Evolutionary conservation across 2,888 invertebrate genomes (phyloP).

Genomic region (Escarpia spicata): DNA sequence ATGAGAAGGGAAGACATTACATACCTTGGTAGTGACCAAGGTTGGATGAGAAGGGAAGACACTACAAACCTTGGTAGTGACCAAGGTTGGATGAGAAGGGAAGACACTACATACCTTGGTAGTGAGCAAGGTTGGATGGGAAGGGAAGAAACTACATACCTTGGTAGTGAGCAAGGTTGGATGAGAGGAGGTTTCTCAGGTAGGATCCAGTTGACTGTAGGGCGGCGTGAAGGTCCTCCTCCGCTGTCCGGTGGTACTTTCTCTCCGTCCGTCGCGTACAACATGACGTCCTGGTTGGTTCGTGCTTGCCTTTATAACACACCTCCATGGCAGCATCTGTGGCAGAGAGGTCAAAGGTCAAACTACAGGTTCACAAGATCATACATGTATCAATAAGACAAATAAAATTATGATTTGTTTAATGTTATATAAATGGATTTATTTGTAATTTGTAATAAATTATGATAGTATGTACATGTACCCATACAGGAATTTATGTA

Average conservation of each 20-base stretch:
- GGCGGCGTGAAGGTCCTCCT: neutral
- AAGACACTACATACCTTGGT: neutral
- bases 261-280: constrained; percentile 5
- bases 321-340: neutral
- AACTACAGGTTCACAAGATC: neutral
- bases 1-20: too few relatives aligned
- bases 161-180: neutral
- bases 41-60: too few relatives aligned
- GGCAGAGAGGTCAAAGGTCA: neutral
- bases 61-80: too few relatives aligned
- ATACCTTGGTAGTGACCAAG: too few relatives aligned
- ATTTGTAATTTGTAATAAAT: too few relatives aligned
- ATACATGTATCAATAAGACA: too few relatives aligned
- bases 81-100: too few relatives aligned
- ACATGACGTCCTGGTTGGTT: neutral
- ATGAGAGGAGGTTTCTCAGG: neutral
- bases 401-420: too few relatives aligned
- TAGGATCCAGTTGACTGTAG: neutral
- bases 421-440: too few relatives aligned
- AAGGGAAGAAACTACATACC: neutral
- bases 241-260: constrained; percentile 6
- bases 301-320: neutral
- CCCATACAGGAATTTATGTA: too few relatives aligned
- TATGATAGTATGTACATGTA: too few relatives aligned
- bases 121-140: neutral